phyloP scores from a whole-genome alignment of 2,888 invertebrate species.

The Panopea generosa region DNA sequence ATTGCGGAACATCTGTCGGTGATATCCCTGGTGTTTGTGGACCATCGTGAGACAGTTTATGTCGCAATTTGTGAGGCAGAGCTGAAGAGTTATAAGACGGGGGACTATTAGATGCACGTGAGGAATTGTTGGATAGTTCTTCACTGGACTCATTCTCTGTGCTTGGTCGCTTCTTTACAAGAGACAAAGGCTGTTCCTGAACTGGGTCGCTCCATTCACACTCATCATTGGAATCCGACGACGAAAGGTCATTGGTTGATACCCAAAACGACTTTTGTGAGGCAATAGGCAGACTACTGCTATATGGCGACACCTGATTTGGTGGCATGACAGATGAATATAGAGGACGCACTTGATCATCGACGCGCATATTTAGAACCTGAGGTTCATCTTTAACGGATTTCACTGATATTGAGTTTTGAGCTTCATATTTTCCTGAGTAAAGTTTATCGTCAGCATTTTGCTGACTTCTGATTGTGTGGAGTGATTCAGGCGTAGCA shows the following conservation, averaged over 20 bases:
- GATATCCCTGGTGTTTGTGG: constrained; percentile 35
- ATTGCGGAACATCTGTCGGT: constrained; percentile 46
- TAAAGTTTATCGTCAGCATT: constrained; percentile 37
- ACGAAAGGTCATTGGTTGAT: constrained; percentile 53
- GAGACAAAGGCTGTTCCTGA: constrained; percentile 69
- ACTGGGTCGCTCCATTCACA: constrained; percentile 57
- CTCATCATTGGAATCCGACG: constrained; percentile 61
- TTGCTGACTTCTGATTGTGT: constrained; percentile 28
- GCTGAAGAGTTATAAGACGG: constrained; percentile 54
- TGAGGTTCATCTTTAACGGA: constrained; percentile 43
- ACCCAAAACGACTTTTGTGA: constrained; percentile 49
- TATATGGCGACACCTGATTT: constrained; percentile 38
- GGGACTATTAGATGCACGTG: constrained; percentile 65
- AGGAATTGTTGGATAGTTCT: constrained; percentile 66
- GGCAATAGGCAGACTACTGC: constrained; percentile 32
- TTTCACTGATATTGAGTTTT: constrained; percentile 47
- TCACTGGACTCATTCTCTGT: constrained; percentile 62
- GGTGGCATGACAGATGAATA: constrained; percentile 47
- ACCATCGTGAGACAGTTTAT: constrained; percentile 69
- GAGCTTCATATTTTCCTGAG: constrained; percentile 56
- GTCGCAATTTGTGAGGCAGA: constrained; percentile 78
- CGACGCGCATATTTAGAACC: constrained; percentile 12
- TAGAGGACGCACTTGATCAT: constrained; percentile 48
- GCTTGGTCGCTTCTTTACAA: constrained; percentile 65
- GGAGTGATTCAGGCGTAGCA: constrained; percentile 29